Conservation (phyloP, 2,797 vertebrate species). For the Eidolon dupreanum region DNA sequence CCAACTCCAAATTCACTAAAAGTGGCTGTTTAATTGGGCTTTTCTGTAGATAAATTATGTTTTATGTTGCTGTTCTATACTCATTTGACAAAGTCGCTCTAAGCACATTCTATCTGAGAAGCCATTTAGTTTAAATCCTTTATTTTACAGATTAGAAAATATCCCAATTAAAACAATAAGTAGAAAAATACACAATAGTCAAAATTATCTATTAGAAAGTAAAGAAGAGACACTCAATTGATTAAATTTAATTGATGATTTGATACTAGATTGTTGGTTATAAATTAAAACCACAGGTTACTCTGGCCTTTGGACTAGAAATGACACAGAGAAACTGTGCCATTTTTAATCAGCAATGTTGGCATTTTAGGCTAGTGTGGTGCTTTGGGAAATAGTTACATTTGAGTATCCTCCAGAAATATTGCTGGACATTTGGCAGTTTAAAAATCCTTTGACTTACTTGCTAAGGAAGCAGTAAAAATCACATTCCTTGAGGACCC, state of each 20-base stretch:
- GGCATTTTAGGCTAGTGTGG: neutral
- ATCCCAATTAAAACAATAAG: neutral
- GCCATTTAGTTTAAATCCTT: neutral
- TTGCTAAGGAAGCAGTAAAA: neutral
- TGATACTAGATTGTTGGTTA: neutral
- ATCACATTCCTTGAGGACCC: neutral
- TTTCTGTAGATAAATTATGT: neutral
- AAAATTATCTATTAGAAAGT: neutral
- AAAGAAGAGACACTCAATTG: neutral
- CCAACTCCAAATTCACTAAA: neutral
- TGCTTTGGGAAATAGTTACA: neutral
- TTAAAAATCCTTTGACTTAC: neutral
- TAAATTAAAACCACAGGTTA: neutral
- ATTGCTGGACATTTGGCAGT: neutral
- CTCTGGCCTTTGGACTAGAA: neutral
- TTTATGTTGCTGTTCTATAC: neutral
- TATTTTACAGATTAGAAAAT: neutral
- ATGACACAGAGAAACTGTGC: neutral
- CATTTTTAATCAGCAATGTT: neutral
- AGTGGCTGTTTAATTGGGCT: neutral
- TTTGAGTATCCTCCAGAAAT: neutral
- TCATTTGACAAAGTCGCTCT: neutral
- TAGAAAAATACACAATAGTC: neutral
- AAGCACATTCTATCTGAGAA: neutral
- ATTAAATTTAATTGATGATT: neutral